phyloP scores from a whole-genome alignment of 2,113 vertebrate species.

The Tetraodon nigroviridis region DNA sequence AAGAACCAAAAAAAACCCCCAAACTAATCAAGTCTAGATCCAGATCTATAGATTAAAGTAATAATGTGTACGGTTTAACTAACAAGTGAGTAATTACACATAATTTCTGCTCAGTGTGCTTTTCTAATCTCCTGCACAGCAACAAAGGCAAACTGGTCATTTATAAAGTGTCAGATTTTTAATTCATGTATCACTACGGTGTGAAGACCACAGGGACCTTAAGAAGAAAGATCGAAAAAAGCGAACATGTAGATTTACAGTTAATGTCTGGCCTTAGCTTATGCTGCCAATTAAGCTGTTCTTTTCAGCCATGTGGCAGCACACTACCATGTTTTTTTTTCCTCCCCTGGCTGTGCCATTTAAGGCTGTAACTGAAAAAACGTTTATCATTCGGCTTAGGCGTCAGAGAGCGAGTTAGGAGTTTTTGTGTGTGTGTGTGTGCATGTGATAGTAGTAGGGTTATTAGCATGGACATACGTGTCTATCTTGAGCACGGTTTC shows the following conservation, averaged over 20 bases:
- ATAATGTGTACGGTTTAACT: conserved; percentile 38
- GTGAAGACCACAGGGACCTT: conserved; percentile 31
- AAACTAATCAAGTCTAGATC: too few relatives aligned
- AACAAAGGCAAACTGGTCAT: conserved; percentile 52
- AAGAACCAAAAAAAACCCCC: too few relatives aligned
- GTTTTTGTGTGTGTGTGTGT: background rate
- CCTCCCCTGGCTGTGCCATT: conserved; percentile 43
- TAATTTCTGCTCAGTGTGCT: conserved; percentile 36
- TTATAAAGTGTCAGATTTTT: conserved; percentile 38
- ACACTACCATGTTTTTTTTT: conserved; percentile 46
- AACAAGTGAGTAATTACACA: conserved; percentile 44
- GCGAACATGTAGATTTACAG: conserved; percentile 41
- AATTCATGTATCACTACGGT: conserved; percentile 49
- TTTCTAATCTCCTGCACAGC: conserved; percentile 29
- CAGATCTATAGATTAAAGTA: conserved; percentile 43
- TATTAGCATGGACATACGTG: conserved; percentile 4
- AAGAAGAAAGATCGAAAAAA: conserved; percentile 45
- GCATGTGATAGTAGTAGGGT: background rate
- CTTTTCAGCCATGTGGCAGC: conserved; percentile 54
- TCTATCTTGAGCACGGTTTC: conserved; percentile 3
- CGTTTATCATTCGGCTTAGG: conserved; percentile 44
- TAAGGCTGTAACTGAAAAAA: conserved; percentile 54
- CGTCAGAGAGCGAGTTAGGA: conserved; percentile 22
- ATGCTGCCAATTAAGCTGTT: conserved; percentile 60
- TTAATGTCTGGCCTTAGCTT: conserved; percentile 45